phyloP scores from a whole-genome alignment of 2,888 invertebrate species.

The Drosophila tripunctata region DNA sequence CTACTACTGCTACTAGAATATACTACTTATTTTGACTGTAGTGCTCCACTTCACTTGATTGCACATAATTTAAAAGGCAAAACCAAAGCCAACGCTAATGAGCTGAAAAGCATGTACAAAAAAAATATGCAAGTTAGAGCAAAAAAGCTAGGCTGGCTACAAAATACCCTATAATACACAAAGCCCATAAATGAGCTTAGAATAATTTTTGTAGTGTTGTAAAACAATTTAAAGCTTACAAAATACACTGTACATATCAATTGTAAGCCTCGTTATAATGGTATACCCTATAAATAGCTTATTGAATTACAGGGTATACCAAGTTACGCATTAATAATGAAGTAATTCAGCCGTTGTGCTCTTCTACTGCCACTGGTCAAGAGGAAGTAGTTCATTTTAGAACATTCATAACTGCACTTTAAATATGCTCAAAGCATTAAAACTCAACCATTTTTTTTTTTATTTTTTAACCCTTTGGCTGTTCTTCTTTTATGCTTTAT shows the following conservation, averaged over 20 bases:
- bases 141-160: not conserved
- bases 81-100: slow-evolving; percentile 47
- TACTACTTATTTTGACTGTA: slow-evolving; percentile 58
- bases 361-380: slow-evolving; percentile 3
- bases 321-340: slow-evolving; percentile 38
- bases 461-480: slow-evolving; percentile 9
- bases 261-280: no score
- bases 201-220: no score
- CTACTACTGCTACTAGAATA: not conserved
- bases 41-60: slow-evolving; percentile 65
- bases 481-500: not conserved
- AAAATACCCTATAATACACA: slow-evolving; percentile 8
- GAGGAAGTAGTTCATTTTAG: slow-evolving; percentile 9
- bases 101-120: slow-evolving; percentile 50
- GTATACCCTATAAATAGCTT: not conserved
- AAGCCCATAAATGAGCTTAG: no score
- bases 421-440: slow-evolving; percentile 56
- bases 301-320: not conserved
- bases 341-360: slow-evolving; percentile 37
- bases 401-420: slow-evolving; percentile 20
- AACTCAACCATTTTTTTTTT: slow-evolving; percentile 12
- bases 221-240: no score
- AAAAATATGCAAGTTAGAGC: slow-evolving; percentile 14
- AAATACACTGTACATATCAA: no score
- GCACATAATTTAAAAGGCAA: slow-evolving; percentile 54